These are phyloP conservation scores for Tragopan temminckii DNA, from an alignment of 2,797 vertebrate species.

Conservation along the genomic window DNA sequence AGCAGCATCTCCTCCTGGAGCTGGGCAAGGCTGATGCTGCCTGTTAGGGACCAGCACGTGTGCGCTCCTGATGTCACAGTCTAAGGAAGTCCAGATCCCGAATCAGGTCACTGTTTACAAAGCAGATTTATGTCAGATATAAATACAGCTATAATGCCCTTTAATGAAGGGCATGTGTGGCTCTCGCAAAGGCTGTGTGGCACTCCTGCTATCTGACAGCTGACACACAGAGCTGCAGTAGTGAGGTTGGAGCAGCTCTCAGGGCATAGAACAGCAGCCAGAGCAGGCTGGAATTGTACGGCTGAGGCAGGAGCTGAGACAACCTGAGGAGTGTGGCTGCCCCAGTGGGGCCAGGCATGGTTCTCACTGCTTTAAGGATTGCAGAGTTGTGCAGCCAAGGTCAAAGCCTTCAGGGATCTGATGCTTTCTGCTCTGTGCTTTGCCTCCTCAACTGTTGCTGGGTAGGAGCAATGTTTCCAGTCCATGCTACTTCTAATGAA, in stretches of 20 bases:
- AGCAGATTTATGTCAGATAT: constrained; percentile 47
- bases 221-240: rapidly evolving
- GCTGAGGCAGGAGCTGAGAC: neutral
- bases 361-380: neutral
- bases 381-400: neutral
- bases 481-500: neutral
- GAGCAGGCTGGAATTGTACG: rapidly evolving
- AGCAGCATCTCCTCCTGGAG: neutral
- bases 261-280: neutral
- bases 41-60: neutral
- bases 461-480: constrained; percentile 6
- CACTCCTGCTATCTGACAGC: neutral
- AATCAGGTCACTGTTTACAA: constrained; percentile 55
- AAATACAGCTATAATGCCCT: constrained; percentile 49
- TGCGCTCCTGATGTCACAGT: neutral
- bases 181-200: neutral
- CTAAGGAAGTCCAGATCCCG: neutral
- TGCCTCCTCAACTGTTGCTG: neutral
- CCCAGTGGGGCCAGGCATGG: no score
- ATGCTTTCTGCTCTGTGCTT: rapidly evolving
- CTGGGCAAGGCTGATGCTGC: neutral
- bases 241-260: neutral
- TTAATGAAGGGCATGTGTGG: neutral
- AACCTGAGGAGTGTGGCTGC: neutral
- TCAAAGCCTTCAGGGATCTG: neutral